Base-by-base conservation (phyloP, 2,113 vertebrate species). In the Blennius ocellaris region DNA sequence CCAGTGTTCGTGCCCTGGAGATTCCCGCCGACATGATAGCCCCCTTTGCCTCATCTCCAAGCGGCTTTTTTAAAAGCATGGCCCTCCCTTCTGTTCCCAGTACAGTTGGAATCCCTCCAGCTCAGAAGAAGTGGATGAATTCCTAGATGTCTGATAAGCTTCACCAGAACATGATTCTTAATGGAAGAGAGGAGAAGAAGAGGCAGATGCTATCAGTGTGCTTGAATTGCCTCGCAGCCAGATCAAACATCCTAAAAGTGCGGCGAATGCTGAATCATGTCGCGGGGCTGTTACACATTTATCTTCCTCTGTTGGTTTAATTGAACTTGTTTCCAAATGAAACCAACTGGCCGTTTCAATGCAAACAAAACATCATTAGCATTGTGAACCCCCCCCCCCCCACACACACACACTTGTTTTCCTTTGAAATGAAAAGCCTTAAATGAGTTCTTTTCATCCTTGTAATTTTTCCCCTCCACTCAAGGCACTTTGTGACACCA, bases 111-210 rank as follows among this genome's bases (percentile, higher is more conserved):
- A 56, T 66, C 66, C 70, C 65, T 87, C 81, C 88, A 88, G 73
- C 69, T 81, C 74, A 69, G 79, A 87, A 88, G 84, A 88, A 83
- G 80, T 75, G 84, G 87, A 88, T 90, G 87, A 81, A 90, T 88
- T 90, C 86, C 83, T 87, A 76, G 78, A 86, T 89, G 83, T 89
- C 90, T 90, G 90, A 91, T 92, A 90, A 91, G 89, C 81, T 84
- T 73, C 71, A 79, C 41, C 70, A 76, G 87, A 88, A 91, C 87
- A 90, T 74, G 81, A 88, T 84, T 89, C 87, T 78, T 90, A 88
- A 91, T 89, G 89, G 90, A 85, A 85, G 78, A 70, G 83, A 73
- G 87, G 87, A 87, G 87, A 87, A 76, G 85, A 84, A 75, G 85
- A 87, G 87, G 82, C 87, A 89, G 89, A 92, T 93, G 87, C 80